phyloP scores from a whole-genome alignment of 1,140 invertebrate genomes.

The Drosophila auraria region DNA sequence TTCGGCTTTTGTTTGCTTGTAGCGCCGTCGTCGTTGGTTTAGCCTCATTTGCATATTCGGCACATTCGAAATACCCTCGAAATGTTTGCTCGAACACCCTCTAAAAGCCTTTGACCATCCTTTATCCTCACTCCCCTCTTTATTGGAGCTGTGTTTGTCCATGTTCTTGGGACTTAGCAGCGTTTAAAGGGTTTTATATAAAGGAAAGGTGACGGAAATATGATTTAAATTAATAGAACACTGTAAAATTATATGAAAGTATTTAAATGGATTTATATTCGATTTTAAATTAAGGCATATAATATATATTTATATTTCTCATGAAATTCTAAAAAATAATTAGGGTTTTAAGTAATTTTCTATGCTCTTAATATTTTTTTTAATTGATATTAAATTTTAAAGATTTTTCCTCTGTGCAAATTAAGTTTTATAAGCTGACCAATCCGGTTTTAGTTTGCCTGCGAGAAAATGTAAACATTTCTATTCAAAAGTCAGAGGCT shows the following conservation, averaged over 20 bases:
- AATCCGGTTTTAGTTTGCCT: constrained; percentile 14
- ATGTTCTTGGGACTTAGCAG: background rate
- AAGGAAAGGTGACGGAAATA: constrained; percentile 7
- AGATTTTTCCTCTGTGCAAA: constrained; percentile 1
- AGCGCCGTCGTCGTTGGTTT: constrained; percentile 22
- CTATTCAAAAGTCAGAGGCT: constrained; percentile 24
- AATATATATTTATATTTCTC: too few species aligned
- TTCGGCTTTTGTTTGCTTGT: constrained; percentile 27
- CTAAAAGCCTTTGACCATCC: constrained; percentile 10
- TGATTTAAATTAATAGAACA: constrained; percentile 6
- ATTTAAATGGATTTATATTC: background rate
- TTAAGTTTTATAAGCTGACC: constrained; percentile 29
- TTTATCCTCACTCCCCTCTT: constrained; percentile 2
- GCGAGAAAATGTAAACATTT: constrained; percentile 33
- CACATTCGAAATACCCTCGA: constrained; percentile 60
- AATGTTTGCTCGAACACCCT: constrained; percentile 41
- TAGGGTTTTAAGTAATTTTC: too few species aligned
- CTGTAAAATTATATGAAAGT: background rate
- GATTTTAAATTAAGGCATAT: background rate
- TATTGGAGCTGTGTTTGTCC: constrained; percentile 15
- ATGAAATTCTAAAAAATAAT: background rate
- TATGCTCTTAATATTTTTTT: too few species aligned
- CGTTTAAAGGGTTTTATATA: constrained; percentile 14
- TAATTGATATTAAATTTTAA: background rate
- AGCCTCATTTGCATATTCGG: constrained; percentile 75